Evolutionary conservation across 2,113 vertebrate genomes (phyloP).

Genomic region (Megaceryle maxima): DNA sequence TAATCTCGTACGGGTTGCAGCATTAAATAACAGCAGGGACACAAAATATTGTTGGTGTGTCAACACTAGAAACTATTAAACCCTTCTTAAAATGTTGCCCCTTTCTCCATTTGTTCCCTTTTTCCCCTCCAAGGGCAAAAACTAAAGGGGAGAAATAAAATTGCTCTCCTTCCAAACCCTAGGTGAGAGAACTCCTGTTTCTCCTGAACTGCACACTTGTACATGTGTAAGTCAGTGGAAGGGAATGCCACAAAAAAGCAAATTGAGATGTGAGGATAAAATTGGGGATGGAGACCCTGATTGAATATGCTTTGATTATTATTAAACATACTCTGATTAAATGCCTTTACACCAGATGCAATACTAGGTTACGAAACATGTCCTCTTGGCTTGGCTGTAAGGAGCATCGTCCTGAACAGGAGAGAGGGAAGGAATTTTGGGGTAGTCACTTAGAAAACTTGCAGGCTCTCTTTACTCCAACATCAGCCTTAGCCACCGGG

Average conservation of each 20-base stretch:
- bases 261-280: neutral
- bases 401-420: neutral
- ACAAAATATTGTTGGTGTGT: neutral
- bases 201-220: neutral
- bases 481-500: constrained; percentile 12
- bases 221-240: neutral
- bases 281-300: neutral
- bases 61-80: neutral
- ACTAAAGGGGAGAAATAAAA: neutral
- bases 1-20: neutral
- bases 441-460: neutral
- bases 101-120: neutral
- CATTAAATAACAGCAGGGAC: constrained; percentile 15
- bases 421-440: neutral
- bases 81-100: neutral
- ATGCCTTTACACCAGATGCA: neutral
- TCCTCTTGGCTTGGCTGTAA: neutral
- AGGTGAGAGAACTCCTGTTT: neutral
- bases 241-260: neutral
- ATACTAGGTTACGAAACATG: neutral
- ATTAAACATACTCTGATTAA: neutral
- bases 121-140: neutral
- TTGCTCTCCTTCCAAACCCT: neutral
- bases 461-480: neutral
- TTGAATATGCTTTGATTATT: neutral